Conservation (phyloP, 2,113 vertebrate genomes). For the Aegotheles bennettii region DNA sequence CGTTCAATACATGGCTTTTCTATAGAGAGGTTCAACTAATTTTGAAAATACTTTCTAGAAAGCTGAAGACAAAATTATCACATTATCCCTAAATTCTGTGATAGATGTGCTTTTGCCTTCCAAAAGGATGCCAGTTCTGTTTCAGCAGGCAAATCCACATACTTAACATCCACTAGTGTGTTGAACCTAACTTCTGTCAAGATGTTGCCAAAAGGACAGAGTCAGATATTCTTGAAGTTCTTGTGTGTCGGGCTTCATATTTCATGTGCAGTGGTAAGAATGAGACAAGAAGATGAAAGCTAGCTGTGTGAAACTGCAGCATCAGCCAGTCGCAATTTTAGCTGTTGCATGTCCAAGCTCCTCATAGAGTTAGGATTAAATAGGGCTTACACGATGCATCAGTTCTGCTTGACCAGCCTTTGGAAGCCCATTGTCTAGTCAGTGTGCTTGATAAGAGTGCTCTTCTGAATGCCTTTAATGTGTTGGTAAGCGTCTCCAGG, state of each 20-base stretch:
- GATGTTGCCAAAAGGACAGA: neutral
- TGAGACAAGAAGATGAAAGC: neutral
- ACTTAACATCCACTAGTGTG: too few relatives aligned
- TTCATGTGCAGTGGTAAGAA: neutral
- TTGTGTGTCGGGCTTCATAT: neutral
- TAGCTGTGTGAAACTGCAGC: neutral
- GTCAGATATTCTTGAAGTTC: neutral
- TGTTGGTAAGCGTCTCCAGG: neutral
- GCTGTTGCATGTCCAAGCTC: neutral
- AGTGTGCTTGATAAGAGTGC: neutral
- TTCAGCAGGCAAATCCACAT: neutral
- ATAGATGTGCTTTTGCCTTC: neutral
- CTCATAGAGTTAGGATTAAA: neutral
- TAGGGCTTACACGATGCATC: neutral
- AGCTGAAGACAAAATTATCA: too few relatives aligned
- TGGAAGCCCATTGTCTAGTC: neutral
- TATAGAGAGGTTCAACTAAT: rapidly evolving
- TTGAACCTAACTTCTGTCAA: neutral
- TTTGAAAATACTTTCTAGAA: neutral
- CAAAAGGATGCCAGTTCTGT: neutral
- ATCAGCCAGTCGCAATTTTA: neutral
- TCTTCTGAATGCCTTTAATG: neutral
- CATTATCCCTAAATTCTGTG: too few relatives aligned
- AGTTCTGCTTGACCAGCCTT: neutral
- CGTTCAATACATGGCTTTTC: neutral